phyloP scores from a whole-genome alignment of 2,888 invertebrate species.

The Epirrita christyi region DNA sequence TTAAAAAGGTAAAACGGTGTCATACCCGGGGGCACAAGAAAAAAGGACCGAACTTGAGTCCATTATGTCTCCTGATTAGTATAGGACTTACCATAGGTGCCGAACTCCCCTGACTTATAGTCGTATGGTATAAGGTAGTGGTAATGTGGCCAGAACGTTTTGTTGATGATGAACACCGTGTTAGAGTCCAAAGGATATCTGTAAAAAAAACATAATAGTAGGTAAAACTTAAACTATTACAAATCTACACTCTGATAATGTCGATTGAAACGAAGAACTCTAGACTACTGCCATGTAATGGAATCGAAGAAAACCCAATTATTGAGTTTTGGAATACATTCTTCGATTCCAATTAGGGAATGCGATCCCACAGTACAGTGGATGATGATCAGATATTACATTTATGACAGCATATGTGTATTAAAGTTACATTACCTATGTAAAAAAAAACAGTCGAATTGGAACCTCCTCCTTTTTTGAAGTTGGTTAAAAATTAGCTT shows the following conservation, averaged over 20 bases:
- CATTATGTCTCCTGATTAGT: not conserved
- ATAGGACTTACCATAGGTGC: slow-evolving; percentile 85
- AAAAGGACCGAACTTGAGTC: not conserved
- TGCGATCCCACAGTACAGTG: no score
- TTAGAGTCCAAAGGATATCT: slow-evolving; percentile 90
- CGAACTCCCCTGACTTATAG: slow-evolving; percentile 93
- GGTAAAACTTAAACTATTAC: not conserved
- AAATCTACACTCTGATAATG: not conserved
- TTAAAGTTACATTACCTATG: no score
- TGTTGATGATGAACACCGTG: slow-evolving; percentile 89
- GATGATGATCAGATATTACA: no score
- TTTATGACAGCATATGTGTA: no score
- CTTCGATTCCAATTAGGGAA: no score
- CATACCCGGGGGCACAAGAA: no score
- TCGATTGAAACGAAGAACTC: not conserved
- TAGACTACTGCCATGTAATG: not conserved
- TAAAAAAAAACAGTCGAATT: no score
- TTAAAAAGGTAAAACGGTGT: no score
- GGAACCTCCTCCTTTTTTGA: no score
- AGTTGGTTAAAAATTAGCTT: no score
- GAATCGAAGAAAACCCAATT: no score
- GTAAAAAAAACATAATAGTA: slow-evolving; percentile 39
- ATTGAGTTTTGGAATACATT: no score
- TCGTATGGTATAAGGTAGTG: slow-evolving; percentile 92
- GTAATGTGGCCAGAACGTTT: slow-evolving; percentile 92